Base-by-base conservation (phyloP, 2,888 invertebrate genomes). In the Eulithis prunata region DNA sequence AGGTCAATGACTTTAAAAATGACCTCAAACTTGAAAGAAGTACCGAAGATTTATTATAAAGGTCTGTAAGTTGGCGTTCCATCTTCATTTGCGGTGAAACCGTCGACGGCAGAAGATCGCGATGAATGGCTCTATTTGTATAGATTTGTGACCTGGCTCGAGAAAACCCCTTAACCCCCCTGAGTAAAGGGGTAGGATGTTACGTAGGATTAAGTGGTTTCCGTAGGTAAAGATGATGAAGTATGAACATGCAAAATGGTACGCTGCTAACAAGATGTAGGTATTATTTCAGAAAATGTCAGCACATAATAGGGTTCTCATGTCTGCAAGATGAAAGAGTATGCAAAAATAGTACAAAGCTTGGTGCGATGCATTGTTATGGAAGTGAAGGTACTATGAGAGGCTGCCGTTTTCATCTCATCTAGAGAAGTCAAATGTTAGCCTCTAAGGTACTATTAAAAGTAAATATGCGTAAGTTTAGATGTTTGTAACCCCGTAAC, bases 51-150 rank as follows among this genome's bases (percentile, higher is more conserved):
- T 80, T 81, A 80, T 82, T 76, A 69, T 63, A 66, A 69, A 70
- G 77, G 75, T 75, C 72, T 74, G 66, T 73, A 75, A 80, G 76
- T 72, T 73, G 74, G 71, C 62, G 70, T 74, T 82, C 75, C 70
- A 75, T 83, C 82, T 83, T 83, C 81, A 83, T 81, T 80, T 77
- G 73, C 73, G 70, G 78, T 68, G 69, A 63, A 64, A 73, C 72
- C 78, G 78, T 71, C 77, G 72, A 68, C 79, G 75, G 66, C 68
- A 70, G 54, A 53, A 66, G 59, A 73, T 74, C 71, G 69, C 77
- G 75, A 82, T 78, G 73, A 78, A 82, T 81, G 70, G 72, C 77
- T 75, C 83, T 74, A 83, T 83, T 83, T 82, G 78, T 82, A 79
- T 78, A 78, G 81, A 82, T 82, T 81, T 80, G 76, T 68, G 62